These are phyloP conservation scores for Zoanthus sansibaricus DNA, from an alignment of 92 coral and sea anemone genomes.

Conservation along the genomic window DNA sequence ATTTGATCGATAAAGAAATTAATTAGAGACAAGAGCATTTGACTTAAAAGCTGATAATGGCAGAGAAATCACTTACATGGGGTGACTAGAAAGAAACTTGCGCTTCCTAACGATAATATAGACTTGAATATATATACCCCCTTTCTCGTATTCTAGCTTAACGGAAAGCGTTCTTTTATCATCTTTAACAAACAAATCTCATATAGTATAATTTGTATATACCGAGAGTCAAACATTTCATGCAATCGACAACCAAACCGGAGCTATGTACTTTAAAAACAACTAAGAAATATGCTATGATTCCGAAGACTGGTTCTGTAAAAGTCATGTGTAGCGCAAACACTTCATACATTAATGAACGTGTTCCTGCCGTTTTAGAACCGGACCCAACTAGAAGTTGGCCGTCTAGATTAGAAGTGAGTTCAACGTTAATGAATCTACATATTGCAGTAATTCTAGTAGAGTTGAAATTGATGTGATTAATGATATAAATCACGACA, in stretches of 20 bases:
- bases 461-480: constrained; percentile 31
- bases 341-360: constrained; percentile 38
- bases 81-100: constrained; percentile 63
- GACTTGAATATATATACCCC: neutral
- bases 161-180: constrained; percentile 41
- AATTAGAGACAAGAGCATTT: constrained; percentile 51
- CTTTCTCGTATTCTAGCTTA: constrained; percentile 36
- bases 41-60: constrained; percentile 68
- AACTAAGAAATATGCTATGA: constrained; percentile 43
- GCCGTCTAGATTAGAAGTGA: constrained; percentile 40
- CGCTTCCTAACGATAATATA: constrained; percentile 32
- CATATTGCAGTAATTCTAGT: constrained; percentile 30
- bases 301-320: constrained; percentile 32
- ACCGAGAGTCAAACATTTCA: constrained; percentile 47
- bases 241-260: constrained; percentile 43
- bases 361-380: constrained; percentile 45
- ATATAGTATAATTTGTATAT: neutral
- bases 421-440: constrained; percentile 13
- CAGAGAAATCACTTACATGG: constrained; percentile 54
- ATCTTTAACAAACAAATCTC: constrained; percentile 30
- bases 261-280: constrained; percentile 55
- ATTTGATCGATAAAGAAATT: constrained; percentile 46
- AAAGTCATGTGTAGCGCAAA: constrained; percentile 56
- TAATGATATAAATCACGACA: constrained; percentile 10
- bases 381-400: constrained; percentile 41